A percentile compares a stretch with the other conserved stretches of the same genome.
Conservation (phyloP, 2,797 vertebrate genomes). For the Carcharodon carcharias region DNA sequence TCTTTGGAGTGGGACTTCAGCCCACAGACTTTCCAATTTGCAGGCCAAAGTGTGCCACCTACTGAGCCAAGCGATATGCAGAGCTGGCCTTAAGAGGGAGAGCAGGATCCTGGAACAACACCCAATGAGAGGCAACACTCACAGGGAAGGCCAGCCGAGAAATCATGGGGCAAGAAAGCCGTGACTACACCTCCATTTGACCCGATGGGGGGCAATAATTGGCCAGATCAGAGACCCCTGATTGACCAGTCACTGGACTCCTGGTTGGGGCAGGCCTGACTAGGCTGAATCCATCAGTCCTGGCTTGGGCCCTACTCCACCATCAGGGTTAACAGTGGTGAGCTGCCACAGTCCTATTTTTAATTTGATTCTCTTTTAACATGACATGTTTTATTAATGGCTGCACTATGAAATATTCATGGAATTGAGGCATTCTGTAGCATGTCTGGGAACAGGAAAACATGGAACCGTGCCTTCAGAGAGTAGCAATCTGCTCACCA, state of each 20-base stretch:
- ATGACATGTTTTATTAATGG: conserved; percentile 1
- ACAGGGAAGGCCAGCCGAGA: neutral
- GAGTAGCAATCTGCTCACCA: neutral
- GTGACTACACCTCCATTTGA: too few relatives aligned
- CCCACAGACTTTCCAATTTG: neutral
- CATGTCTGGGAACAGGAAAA: neutral
- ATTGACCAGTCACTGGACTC: neutral
- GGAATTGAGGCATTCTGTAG: neutral
- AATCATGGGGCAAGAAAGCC: neutral
- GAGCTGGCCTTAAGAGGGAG: neutral
- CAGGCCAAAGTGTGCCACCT: neutral
- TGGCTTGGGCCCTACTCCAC: neutral
- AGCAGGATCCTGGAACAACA: too few relatives aligned
- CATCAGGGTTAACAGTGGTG: neutral
- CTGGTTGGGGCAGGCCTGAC: neutral
- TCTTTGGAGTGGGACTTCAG: neutral
- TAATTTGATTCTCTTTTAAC: neutral
- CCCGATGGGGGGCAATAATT: neutral
- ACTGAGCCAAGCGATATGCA: neutral
- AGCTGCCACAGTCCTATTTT: neutral
- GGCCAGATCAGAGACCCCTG: neutral
- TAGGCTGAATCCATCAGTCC: too few relatives aligned
- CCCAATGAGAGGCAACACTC: neutral
- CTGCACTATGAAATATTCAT: neutral
- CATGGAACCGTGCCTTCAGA: neutral